Percentiles rank a stretch among this genome's conserved stretches.
phyloP scores from a whole-genome alignment of 2,888 invertebrate species.

The Archips xylosteana region DNA sequence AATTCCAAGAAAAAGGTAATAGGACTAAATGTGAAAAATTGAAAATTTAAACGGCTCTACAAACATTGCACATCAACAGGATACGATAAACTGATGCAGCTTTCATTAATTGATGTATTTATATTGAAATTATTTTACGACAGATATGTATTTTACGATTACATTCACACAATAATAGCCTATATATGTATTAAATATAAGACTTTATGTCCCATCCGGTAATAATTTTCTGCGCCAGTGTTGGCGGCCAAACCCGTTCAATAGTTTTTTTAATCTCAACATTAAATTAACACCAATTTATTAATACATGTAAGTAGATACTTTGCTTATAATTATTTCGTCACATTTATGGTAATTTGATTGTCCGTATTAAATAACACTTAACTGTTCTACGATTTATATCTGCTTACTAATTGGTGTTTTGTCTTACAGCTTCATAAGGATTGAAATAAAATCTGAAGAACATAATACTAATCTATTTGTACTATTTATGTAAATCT shows the following conservation, averaged over 20 bases:
- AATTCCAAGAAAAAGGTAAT: not conserved
- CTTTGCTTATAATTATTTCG: conserved; percentile 11
- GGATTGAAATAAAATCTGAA: conserved; percentile 16
- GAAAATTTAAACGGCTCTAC: not conserved
- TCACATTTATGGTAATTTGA: conserved; percentile 21
- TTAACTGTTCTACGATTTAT: conserved; percentile 24
- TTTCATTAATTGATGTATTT: not conserved
- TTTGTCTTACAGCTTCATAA: conserved; percentile 36
- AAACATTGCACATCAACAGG: not conserved
- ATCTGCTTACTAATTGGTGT: conserved; percentile 40
- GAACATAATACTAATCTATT: conserved; percentile 10
- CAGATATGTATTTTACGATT: conserved; percentile 35
- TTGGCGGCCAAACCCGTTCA: not conserved
- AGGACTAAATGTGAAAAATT: not conserved
- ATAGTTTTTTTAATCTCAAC: not conserved
- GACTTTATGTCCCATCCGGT: not conserved
- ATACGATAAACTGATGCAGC: not conserved
- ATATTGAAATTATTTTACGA: conserved; percentile 4
- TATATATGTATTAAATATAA: conserved; percentile 42
- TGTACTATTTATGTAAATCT: conserved; percentile 27
- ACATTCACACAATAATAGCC: conserved; percentile 36
- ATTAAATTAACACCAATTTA: conserved; percentile 10
- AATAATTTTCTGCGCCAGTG: not conserved
- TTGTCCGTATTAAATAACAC: conserved; percentile 24
- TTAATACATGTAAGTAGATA: not conserved